Evolutionary conservation across 2,888 invertebrate genomes (phyloP), one percentile per base, ranked within the genome.

Genomic region (Aspidapion aeneum): DNA sequence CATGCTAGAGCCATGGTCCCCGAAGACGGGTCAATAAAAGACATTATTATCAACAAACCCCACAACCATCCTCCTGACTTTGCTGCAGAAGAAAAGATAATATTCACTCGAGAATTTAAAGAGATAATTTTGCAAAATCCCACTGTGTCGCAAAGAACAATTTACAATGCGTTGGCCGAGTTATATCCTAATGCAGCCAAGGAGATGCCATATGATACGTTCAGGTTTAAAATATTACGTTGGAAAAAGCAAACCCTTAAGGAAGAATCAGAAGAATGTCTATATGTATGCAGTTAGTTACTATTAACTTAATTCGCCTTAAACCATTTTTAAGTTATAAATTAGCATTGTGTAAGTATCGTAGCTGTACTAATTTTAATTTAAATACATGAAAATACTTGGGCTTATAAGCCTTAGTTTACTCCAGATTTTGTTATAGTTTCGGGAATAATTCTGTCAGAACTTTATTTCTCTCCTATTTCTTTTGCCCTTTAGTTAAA

Each of bases 51-150:
- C 2, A 78, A 76, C 58, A 76, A 77, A 69, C 73, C 74, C 1
- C 79, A 79, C 66, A 79, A 79, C 65, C 79, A 79, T 69, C 77
- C 78, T 0, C 78, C 79, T 1, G 79, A 79, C 68, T 74, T 74
- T 63, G 73, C 75, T 1, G 79, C 79, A 2, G 78, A 79, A 69
- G 78, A 78, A 62, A 79, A 78, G 65, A 78, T 79, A 16, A 73
- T 78, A 48, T 79, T 79, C 66, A 68, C 78, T 69, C 64, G 79
- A 18, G 78, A 79, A 68, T 64, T 79, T 49, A 78, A 77, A 61
- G 77, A 77, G 61, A 73, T 77, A 0, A 71, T 76, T 70, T 58
- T 74, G 58, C 74, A 73, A 62, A 74, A 77, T 71, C 74, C 75
- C 0, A 68, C 61, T 7, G 70, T 74, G 1, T 68, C 75, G 2